phyloP scores from a whole-genome alignment of 2,888 invertebrate species.

The Tetramorium bicarinatum region DNA sequence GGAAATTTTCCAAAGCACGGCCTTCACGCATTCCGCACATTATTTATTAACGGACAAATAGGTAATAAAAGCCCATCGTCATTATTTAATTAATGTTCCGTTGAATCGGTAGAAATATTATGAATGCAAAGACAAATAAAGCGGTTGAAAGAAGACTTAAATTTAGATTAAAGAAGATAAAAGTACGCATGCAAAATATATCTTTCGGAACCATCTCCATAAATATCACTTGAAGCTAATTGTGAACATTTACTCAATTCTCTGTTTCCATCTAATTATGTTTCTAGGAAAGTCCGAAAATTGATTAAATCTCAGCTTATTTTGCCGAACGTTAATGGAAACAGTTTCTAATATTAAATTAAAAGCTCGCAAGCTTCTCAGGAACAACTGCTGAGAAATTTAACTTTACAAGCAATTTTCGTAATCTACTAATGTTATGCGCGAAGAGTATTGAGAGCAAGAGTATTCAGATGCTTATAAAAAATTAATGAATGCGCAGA shows the following conservation, averaged over 20 bases:
- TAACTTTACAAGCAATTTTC: neutral
- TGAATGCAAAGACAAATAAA: neutral
- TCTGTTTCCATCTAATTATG: neutral
- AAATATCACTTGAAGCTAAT: neutral
- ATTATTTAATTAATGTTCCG: neutral
- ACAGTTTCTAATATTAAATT: constrained; percentile 22
- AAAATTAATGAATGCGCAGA: constrained; percentile 28
- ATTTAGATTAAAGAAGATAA: neutral
- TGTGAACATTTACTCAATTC: constrained; percentile 3
- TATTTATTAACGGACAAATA: constrained; percentile 29
- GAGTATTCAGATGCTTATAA: neutral
- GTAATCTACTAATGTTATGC: neutral
- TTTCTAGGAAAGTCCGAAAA: neutral
- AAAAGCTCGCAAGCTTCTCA: neutral
- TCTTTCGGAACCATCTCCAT: neutral
- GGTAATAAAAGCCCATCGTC: neutral
- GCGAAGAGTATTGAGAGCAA: neutral
- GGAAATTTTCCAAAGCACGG: constrained; percentile 17
- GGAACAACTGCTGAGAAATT: neutral
- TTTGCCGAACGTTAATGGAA: constrained; percentile 26
- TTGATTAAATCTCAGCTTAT: constrained; percentile 7
- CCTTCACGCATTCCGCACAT: neutral
- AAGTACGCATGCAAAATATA: neutral
- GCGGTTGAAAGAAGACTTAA: neutral
- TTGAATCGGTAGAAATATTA: neutral